These are phyloP conservation scores for Parnassius orleans DNA, from an alignment of 2,888 invertebrate genomes.

Conservation along the genomic window DNA sequence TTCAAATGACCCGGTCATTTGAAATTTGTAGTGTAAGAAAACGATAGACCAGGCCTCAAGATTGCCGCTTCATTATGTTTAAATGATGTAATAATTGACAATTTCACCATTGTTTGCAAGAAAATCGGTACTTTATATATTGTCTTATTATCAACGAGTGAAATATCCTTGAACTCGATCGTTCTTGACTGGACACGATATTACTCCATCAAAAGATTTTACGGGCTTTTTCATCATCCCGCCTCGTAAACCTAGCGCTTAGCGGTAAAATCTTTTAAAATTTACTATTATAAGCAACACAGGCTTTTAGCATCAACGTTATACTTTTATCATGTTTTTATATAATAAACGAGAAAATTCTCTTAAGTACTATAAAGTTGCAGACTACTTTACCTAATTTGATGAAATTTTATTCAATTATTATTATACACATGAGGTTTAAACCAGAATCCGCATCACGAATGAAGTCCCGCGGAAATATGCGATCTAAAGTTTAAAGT, in stretches of 20 bases:
- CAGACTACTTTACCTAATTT: not conserved
- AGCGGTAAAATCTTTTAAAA: slow-evolving; percentile 25
- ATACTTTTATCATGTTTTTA: slow-evolving; percentile 25
- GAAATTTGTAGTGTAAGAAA: too few relatives aligned
- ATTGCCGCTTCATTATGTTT: too few relatives aligned
- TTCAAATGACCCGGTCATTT: too few relatives aligned
- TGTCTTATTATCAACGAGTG: not conserved
- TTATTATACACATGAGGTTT: too few relatives aligned
- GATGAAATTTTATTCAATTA: too few relatives aligned
- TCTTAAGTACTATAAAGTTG: slow-evolving; percentile 8
- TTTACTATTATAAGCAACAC: slow-evolving; percentile 23
- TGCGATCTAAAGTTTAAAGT: too few relatives aligned
- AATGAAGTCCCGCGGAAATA: fast-evolving
- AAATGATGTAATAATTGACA: too few relatives aligned
- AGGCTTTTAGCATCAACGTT: slow-evolving; percentile 23
- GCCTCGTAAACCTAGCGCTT: slow-evolving; percentile 23
- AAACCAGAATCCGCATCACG: fast-evolving
- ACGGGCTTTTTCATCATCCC: slow-evolving; percentile 23
- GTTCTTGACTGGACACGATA: slow-evolving; percentile 26
- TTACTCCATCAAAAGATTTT: slow-evolving; percentile 29
- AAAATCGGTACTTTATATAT: too few relatives aligned
- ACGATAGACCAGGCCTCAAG: too few relatives aligned
- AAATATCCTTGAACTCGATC: slow-evolving; percentile 19
- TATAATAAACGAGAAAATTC: slow-evolving; percentile 17
- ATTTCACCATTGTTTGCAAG: too few relatives aligned